Base-by-base conservation (phyloP, 2,797 vertebrate genomes). In the Clarias pachynema region DNA sequence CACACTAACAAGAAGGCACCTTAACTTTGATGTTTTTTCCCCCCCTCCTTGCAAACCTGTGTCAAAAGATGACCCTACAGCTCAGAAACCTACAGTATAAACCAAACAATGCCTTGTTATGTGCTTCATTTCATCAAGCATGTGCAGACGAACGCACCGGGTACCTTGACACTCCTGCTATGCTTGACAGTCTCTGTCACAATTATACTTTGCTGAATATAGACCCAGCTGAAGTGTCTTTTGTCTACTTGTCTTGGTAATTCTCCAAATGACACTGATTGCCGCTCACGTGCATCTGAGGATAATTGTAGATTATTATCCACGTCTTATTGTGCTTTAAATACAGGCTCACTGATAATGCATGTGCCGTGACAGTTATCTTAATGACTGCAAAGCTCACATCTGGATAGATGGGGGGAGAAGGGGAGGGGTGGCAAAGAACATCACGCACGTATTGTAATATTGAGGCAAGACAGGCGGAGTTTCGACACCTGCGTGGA, bases 241-340 rank as follows among this genome's bases (percentile, higher is more conserved):
- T 87, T 86, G 77, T 84, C 63, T 89, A 62, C 53, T 56, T 68
- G 80, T 88, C 86, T 84, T 68, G 57, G 68, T 87, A 86, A 86
- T 83, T 83, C 73, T 79, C 63, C 65, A 79, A 65, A 85, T 69
- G 82, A 87, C 60, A 66, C 63, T 87, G 84, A 88, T 84, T 88
- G 86, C 62, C 80, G 79, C 62, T 70, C 73, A 62, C 22, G 49
- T 81, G 85, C 73, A 57, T 88, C 69, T 57, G 82, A 83, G 57
- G 83, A 81, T 89, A 89, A 89, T 88, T 87, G 85, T 84, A 81
- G 87, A 86, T 89, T 87, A 89, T 89, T 88, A 88, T 75, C 15
- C 22, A 31, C 79, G 82, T 83, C 79, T 84, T 83, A 86, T 88
- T 88, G 85, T 89, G 66, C 57, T 84, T 44, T 89, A 88, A 89